Percentiles rank a stretch among this genome's conserved stretches.
Evolutionary conservation across 2,797 vertebrate genomes (phyloP).

Genomic region (Schizopygopsis malacanthus): DNA sequence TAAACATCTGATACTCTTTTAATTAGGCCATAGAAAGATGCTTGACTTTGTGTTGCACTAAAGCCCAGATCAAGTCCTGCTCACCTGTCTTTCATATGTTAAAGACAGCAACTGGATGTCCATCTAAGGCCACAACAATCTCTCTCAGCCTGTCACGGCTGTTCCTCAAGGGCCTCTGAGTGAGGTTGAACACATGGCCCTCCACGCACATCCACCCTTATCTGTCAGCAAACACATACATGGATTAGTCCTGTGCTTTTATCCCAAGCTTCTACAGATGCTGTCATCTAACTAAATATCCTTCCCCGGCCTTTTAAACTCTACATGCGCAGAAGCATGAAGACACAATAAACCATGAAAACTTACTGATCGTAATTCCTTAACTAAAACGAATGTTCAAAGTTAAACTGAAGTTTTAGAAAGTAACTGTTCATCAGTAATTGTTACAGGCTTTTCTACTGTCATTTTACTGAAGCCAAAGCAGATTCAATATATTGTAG

Average conservation of each 20-base stretch:
- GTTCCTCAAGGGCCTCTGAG: constrained; percentile 18
- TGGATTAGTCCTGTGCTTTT: constrained; percentile 26
- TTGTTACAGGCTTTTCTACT: not conserved
- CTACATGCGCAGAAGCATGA: not conserved
- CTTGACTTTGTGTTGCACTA: not conserved
- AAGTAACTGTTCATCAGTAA: too few species aligned
- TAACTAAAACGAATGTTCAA: not conserved
- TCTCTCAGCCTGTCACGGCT: constrained; percentile 5
- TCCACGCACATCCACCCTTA: constrained; percentile 20
- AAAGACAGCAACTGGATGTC: constrained; percentile 24
- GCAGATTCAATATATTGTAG: too few species aligned
- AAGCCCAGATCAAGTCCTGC: not conserved
- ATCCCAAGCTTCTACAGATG: constrained; percentile 4
- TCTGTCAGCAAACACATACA: constrained; percentile 28
- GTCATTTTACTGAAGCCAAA: not conserved
- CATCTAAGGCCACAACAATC: constrained; percentile 5
- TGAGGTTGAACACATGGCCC: constrained; percentile 40
- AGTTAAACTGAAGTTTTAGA: not conserved
- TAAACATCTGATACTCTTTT: constrained; percentile 1
- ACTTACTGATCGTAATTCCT: not conserved
- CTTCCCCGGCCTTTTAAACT: constrained; percentile 3
- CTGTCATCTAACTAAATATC: constrained; percentile 15
- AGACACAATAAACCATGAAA: not conserved
- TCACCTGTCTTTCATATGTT: constrained; percentile 11
- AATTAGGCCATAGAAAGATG: not conserved